Evolutionary conservation across 2,888 invertebrate species (phyloP).

Genomic region (Fragum sueziense): DNA sequence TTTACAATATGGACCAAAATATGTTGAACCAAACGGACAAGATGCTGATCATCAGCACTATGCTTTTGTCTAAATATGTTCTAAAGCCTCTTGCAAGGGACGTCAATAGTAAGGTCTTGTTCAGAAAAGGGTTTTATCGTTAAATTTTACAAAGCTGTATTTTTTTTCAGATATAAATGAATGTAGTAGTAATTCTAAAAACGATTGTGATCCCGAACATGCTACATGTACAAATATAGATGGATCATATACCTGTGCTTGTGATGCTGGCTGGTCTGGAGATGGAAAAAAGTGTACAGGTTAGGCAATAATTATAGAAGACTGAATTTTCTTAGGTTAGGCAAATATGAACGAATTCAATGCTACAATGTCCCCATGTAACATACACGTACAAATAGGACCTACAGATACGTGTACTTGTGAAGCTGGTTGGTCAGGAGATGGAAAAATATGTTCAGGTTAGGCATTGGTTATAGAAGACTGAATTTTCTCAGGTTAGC

Average conservation of each 20-base stretch:
- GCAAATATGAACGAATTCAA: background rate
- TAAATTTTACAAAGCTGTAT: background rate
- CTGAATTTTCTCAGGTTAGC: background rate
- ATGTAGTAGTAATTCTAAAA: conserved; percentile 10
- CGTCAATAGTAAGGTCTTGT: too few relatives aligned
- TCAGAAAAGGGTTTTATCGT: background rate
- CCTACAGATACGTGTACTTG: background rate
- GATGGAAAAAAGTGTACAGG: background rate
- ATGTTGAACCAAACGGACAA: background rate
- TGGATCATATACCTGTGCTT: background rate
- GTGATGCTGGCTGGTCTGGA: background rate
- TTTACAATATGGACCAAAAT: background rate
- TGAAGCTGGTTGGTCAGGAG: background rate
- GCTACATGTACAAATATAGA: conserved; percentile 21
- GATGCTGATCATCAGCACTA: too few relatives aligned
- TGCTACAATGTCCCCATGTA: background rate
- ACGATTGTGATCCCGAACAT: conserved; percentile 26
- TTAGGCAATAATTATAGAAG: background rate
- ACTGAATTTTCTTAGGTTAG: background rate
- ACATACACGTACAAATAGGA: background rate
- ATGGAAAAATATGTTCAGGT: background rate
- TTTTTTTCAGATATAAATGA: conserved; percentile 40
- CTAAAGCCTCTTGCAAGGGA: too few relatives aligned
- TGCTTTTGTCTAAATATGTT: too few relatives aligned
- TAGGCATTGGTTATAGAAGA: background rate